phyloP scores from a whole-genome alignment of 2,888 invertebrate genomes.

The Eudasyphora cyanicolor region DNA sequence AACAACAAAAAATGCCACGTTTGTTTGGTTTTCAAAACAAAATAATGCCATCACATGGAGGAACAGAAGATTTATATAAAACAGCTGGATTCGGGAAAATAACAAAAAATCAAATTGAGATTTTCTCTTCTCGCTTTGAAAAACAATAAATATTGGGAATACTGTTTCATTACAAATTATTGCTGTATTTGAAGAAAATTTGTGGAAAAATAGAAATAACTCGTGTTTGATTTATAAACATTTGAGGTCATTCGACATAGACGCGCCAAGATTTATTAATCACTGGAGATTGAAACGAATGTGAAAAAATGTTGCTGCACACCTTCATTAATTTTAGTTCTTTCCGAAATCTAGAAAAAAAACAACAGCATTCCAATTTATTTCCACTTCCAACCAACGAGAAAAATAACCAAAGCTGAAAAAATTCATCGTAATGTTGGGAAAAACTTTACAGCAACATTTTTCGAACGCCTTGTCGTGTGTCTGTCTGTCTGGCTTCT shows the following conservation, averaged over 20 bases:
- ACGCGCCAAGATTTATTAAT: constrained; percentile 37
- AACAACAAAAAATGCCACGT: no score
- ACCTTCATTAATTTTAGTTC: constrained; percentile 28
- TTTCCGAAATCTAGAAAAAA: neutral
- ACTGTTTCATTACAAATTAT: no score
- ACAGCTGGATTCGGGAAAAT: constrained; percentile 26
- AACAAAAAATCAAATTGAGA: constrained; percentile 12
- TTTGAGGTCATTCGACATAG: constrained; percentile 1
- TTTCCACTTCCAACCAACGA: neutral
- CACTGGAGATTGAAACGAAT: constrained; percentile 24
- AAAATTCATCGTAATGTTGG: neutral
- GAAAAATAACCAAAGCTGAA: neutral
- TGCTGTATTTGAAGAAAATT: neutral
- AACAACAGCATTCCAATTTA: constrained; percentile 3
- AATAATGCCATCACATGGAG: neutral
- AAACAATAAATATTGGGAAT: neutral
- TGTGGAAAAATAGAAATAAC: no score
- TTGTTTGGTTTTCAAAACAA: neutral
- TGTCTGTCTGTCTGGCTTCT: neutral
- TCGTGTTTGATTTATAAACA: constrained; percentile 32
- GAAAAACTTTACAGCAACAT: neutral
- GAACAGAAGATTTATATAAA: constrained; percentile 35
- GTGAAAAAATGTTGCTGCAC: neutral
- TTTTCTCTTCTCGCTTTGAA: neutral
- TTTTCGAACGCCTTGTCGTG: neutral